Base-by-base conservation (phyloP, 2,888 invertebrate species). In the Bembecia ichneumoniformis region DNA sequence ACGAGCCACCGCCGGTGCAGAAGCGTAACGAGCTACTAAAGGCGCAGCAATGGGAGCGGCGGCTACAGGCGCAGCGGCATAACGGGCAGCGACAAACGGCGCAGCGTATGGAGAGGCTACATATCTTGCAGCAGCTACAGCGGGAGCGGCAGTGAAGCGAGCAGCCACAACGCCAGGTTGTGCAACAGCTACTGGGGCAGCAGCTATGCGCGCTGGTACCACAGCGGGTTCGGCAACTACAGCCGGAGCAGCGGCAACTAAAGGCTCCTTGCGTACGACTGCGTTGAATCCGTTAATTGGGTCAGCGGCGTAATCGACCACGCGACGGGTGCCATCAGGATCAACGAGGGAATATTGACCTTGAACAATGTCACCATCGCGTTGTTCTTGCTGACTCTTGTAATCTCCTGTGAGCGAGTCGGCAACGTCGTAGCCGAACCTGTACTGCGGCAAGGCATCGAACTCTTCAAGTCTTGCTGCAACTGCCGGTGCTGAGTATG, bases 401-500 rank as follows among this genome's bases (percentile, higher is more conserved):
- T 77, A 82, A 59, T 86, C 86, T 1, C 86, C 87, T 50, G 86
- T 83, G 47, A 84, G 69, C 1, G 81, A 72, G 56, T 87, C 87
- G 0, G 79, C 77, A 14, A 87, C 87, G 44, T 77, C 68, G 58
- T 87, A 86, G 40, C 82, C 87, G 53, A 77, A 86, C 53, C 71
- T 68, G 71, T 92, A 91, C 64, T 89, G 90, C 0, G 91, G 91
- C 47, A 82, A 65, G 1, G 89, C 83, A 63, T 90, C 90, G 64
- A 86, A 88, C 52, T 88, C 77, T 52, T 82, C 83, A 2, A 82
- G 59, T 35, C 77, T 68, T 7, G 81, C 79, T 1, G 76, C 73
- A 3, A 75, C 70, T 11, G 66, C 68, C 1, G 77, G 69, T 1
- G 74, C 74, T 52, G 47, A 11, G 44, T 44, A 44, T 15, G 15